Evolutionary conservation across 2,113 vertebrate species (phyloP), one percentile per base, ranked within the genome.

Genomic region (Cyanoliseus patagonus): DNA sequence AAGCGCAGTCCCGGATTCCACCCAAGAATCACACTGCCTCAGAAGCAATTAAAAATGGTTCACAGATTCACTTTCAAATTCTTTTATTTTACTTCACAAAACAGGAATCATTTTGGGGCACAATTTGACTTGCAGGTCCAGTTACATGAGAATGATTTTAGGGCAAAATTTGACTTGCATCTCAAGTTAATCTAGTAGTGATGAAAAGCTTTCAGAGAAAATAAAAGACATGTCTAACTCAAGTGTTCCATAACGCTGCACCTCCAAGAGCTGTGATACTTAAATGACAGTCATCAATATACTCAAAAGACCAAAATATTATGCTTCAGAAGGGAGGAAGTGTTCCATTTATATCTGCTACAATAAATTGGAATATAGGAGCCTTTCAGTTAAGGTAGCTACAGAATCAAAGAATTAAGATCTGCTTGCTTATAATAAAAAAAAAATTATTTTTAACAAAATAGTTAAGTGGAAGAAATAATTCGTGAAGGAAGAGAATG

Each of bases 281-380:
- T 76, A 37, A 92, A 79, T 55, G 52, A 57, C 47, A 88, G 46
- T 78, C 51, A 67, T 78, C 44, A 52, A 5, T 52, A 61, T 57
- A 88, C 31, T 35, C 83, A 92, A 64, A 90, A 75, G 27, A 81
- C 42, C 51, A 88, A 93, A 88, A 86, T 88, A 13, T 75, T 94
- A 42, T 69, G 31, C 25, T 94, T 76, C 7, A 35, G 61, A 92
- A 78, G 19, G 49, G 30, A 95, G 59, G 12, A 86, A 83, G 17
- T 72, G 51, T 88, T 92, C 80, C 64, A 55, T 39, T 86, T 80
- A 24, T 83, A 93, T 86, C 55, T 95, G 30, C 24, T 55, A 18
- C 46, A 86, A 42, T 52, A 92, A 80, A 80, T 67, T 59, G 83
- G 62, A 79, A 37, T 63, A 51, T 9, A 63, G 24, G 27, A 70